Evolutionary conservation across 2,113 vertebrate species (phyloP), one percentile per base, ranked within the genome.

Genomic region (Hippocampus barbouri): DNA sequence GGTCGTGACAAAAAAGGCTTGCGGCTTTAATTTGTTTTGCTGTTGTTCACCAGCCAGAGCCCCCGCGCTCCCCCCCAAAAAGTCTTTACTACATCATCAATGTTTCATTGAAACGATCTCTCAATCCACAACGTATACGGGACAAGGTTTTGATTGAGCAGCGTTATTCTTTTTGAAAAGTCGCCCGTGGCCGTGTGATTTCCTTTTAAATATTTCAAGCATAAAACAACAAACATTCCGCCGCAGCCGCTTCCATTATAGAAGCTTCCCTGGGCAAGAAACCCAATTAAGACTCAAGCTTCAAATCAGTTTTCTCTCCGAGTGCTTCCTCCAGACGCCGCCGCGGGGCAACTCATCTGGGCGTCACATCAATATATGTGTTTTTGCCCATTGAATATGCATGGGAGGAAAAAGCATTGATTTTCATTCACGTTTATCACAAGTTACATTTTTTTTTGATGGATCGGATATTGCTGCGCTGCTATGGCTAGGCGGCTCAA

Each of bases 241-340:
- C 38, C 59, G 45, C 69, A 21, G 53, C 34, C 27, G 10, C 11
- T 75, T 77, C 72, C 41, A 79, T 81, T 73, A 78, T 72, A 67
- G 60, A 77, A 82, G 68, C 72, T 66, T 82, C 81, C 78, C 70
- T 64, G 72, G 87, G 74, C 85, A 69, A 68, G 66, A 81, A 87
- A 87, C 77, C 77, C 86, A 88, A 91, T 89, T 90, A 90, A 83
- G 72, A 79, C 56, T 77, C 66, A 61, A 82, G 79, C 89, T 85
- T 81, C 81, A 74, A 76, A 83, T 86, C 79, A 83, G 78, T 87
- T 89, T 89, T 82, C 85, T 79, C 78, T 68, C 72, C 61, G 80
- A 86, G 72, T 73, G 81, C 80, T 71, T 85, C 82, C 65, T 77
- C 41, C 14, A 81, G 73, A 77, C 88, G 84, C 78, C 20, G 74